phyloP scores from a whole-genome alignment of 2,113 vertebrate species.

The Psilopogon haemacephalus region DNA sequence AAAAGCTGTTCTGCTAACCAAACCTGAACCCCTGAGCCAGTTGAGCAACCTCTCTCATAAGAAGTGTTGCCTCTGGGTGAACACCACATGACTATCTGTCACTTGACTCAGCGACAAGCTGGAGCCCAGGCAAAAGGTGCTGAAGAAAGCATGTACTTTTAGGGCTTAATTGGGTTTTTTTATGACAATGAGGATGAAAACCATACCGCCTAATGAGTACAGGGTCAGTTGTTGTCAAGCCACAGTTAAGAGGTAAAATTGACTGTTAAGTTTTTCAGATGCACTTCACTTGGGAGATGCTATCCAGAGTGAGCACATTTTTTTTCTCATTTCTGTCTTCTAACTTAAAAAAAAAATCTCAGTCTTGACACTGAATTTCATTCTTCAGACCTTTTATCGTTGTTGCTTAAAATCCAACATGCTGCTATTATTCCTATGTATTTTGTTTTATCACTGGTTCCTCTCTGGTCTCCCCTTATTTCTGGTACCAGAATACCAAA shows the following conservation, averaged over 20 bases:
- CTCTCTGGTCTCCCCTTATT: background rate
- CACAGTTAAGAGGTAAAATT: background rate
- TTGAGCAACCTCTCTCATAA: conserved; percentile 30
- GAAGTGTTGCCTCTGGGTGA: conserved; percentile 26
- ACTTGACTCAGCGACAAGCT: conserved; percentile 51
- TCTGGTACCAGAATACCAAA: background rate
- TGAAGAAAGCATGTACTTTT: background rate
- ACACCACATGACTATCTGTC: background rate
- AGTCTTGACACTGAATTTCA: background rate
- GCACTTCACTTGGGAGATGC: background rate
- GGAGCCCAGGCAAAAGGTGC: conserved; percentile 47
- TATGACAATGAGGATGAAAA: background rate
- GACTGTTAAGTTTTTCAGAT: background rate
- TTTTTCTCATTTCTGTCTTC: background rate
- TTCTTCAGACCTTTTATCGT: background rate
- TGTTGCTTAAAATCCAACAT: background rate
- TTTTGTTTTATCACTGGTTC: background rate
- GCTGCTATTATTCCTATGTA: background rate
- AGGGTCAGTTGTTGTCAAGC: background rate
- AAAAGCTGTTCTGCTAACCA: conserved; percentile 22
- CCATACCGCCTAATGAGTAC: background rate
- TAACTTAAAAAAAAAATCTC: background rate
- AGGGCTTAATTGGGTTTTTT: background rate
- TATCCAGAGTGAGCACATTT: background rate
- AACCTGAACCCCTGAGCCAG: background rate